phyloP scores from a whole-genome alignment of 2,888 invertebrate genomes.

The Mayetiola destructor region DNA sequence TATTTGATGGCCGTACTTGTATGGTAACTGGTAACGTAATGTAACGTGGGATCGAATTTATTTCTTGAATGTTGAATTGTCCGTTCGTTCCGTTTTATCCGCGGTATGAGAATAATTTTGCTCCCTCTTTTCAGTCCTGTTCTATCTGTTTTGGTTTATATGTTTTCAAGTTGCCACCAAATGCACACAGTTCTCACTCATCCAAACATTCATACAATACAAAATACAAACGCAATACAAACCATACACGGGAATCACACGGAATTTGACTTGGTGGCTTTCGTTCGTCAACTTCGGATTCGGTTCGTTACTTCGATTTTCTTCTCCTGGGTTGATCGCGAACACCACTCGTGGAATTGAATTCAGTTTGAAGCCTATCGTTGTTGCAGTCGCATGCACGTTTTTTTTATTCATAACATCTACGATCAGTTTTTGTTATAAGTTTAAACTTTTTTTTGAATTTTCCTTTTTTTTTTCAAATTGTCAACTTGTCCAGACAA shows the following conservation, averaged over 20 bases:
- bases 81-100: too few species aligned
- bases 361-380: slow-evolving; percentile 4
- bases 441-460: neutral
- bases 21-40: neutral
- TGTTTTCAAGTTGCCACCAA: slow-evolving; percentile 2
- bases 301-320: neutral
- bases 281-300: slow-evolving; percentile 1
- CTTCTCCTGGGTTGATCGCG: neutral
- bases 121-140: slow-evolving; percentile 11
- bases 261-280: neutral
- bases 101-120: neutral
- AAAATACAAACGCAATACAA: too few species aligned
- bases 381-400: slow-evolving; percentile 2
- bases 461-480: neutral
- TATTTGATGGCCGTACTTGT: neutral
- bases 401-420: slow-evolving; percentile 1
- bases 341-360: neutral
- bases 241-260: too few species aligned
- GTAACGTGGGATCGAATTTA: neutral
- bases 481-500: too few species aligned
- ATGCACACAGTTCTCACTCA: too few species aligned
- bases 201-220: too few species aligned
- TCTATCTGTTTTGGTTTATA: neutral
- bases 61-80: too few species aligned
- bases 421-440: too few species aligned